Conservation (phyloP, 2,113 vertebrate genomes). For the Collichthys lucidus region DNA sequence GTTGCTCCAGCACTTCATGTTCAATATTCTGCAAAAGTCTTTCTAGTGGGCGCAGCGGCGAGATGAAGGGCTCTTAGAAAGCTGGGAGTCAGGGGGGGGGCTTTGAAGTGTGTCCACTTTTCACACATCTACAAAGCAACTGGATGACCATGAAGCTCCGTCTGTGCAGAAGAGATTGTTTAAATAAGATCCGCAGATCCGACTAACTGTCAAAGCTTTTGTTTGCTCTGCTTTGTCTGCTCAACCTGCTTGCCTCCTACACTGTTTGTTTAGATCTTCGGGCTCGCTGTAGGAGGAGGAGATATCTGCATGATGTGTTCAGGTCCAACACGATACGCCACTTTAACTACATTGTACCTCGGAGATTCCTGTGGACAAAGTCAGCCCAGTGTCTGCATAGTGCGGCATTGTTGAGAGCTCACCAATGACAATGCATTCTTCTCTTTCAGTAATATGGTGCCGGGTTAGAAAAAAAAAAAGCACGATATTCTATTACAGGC, state of each 20-base stretch:
- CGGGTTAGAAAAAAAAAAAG: conserved; percentile 17
- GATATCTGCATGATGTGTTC: conserved; percentile 50
- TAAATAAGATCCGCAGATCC: conserved; percentile 53
- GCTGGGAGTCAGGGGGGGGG: conserved; percentile 42
- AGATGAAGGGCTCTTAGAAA: conserved; percentile 44
- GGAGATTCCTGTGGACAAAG: conserved; percentile 43
- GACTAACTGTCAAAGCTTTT: conserved; percentile 59
- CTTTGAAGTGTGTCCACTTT: conserved; percentile 67
- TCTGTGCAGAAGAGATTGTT: conserved; percentile 52
- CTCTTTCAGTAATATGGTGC: conserved; percentile 1
- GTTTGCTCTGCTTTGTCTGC: conserved; percentile 69
- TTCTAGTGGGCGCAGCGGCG: conserved; percentile 15
- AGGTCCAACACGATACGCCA: conserved; percentile 51
- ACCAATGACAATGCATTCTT: not conserved
- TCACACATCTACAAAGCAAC: conserved; percentile 53
- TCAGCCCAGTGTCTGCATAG: conserved; percentile 3
- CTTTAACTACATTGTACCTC: conserved; percentile 33
- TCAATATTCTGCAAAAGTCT: conserved; percentile 54
- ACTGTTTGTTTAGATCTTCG: conserved; percentile 64
- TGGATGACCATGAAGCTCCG: conserved; percentile 46
- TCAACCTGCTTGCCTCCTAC: conserved; percentile 69
- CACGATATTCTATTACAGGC: conserved; percentile 29
- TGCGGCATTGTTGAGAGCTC: not conserved
- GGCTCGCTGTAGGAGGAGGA: conserved; percentile 62
- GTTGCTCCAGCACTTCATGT: conserved; percentile 32